Base-by-base conservation (phyloP, 2,888 invertebrate species). In the Biston betularia region DNA sequence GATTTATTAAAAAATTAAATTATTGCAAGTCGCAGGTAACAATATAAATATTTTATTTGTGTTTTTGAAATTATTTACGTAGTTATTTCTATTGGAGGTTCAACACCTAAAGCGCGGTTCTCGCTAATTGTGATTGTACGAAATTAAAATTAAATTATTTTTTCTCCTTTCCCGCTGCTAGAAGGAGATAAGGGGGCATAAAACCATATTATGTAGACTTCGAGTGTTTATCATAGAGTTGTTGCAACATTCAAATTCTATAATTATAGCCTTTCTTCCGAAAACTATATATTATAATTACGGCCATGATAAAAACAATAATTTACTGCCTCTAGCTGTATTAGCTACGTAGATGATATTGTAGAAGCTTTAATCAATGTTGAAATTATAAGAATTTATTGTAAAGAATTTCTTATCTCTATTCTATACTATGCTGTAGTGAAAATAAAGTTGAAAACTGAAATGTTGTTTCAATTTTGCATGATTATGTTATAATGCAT, bases 101-200 rank as follows among this genome's bases (percentile, higher is more conserved):
- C 40, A 45, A 15, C 58, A 60, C 64, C 63, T 69, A 76, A 79
- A 81, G 81, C 80, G 79, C 75, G 80, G 78, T 70, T 72, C 76
- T 77, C 77, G 75, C 74, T 77, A 71, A 81, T 77, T 79, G 74
- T 75, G 79, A 76, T 75, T 73, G 69, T 69, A 65, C 55, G 44
- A 72, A 76, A 75, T 68, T 61, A 71, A 70, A 72, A 71, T 75
- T 70, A 73, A 75, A 73, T 68, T 69, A 54, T 71, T 78, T 82
- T 83, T 83, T 83, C 82, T 83, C 83, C 90, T 93, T 93, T 91
- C 87, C 89, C 88, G 93, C 93, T 90, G 93, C 93, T 84, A 89
- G 92, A 91, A 86, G 88, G 85, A 90, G 91, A 90, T 86, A 91
- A 92, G 89, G 93, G 89, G 88, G 77, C 74, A 70, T 75, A 75